Conservation (phyloP, 2,888 invertebrate genomes). For the Ophion ventricosus region DNA sequence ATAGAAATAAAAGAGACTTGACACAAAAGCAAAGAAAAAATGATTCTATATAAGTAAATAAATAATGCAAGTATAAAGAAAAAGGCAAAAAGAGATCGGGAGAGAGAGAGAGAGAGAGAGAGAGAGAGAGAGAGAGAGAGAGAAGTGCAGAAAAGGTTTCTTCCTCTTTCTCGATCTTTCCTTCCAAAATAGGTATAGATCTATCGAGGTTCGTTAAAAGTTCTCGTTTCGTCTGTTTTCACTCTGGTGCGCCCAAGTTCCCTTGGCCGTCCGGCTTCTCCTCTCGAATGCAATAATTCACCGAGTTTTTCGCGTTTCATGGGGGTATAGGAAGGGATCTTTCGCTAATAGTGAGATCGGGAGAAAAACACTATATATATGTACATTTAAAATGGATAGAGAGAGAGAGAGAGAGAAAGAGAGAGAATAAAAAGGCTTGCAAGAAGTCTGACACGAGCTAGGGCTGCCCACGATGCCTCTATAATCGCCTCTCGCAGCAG, state of each 20-base stretch:
- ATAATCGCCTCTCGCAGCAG: slow-evolving; percentile 55
- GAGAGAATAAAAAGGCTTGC: slow-evolving; percentile 1
- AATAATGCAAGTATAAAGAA: no score
- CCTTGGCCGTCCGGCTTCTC: background rate
- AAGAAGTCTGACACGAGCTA: slow-evolving; percentile 28
- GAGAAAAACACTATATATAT: slow-evolving; percentile 10
- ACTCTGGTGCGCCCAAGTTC: slow-evolving; percentile 24
- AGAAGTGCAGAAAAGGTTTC: no score
- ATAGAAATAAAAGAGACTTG: no score
- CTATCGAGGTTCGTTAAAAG: slow-evolving; percentile 54
- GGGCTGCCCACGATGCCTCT: slow-evolving; percentile 38
- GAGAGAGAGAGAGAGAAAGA: background rate
- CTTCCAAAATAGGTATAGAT: slow-evolving; percentile 15
- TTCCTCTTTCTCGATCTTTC: no score
- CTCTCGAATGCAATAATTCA: slow-evolving; percentile 29
- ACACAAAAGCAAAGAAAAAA: no score
- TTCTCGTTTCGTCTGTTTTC: slow-evolving; percentile 41
- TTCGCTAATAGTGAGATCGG: slow-evolving; percentile 34
- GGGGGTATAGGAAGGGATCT: slow-evolving; percentile 10
- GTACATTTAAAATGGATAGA: slow-evolving; percentile 5
- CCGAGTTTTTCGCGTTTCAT: slow-evolving; percentile 33
- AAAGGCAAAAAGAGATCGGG: no score
- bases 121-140: no score
- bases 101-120: no score
- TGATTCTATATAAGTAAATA: no score